Base-by-base conservation (phyloP, 2,797 vertebrate species). In the Picus viridis region DNA sequence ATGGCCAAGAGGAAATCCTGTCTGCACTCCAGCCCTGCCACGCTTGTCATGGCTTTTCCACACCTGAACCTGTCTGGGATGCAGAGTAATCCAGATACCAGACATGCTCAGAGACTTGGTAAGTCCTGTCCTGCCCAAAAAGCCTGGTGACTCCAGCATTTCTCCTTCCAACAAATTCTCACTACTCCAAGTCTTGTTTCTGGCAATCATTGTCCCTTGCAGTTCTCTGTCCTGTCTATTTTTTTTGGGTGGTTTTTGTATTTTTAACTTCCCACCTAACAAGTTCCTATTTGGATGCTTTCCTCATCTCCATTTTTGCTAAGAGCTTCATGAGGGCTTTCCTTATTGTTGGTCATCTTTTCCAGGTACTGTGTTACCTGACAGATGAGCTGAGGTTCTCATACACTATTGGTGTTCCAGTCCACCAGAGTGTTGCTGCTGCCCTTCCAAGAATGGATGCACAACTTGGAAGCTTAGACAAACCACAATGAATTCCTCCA, bases 21-120 rank as follows among this genome's bases (percentile, higher is more conserved):
- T 41, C 51, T 81, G 34, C 26, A 15, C 24, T 59, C 34, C 54
- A 61, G 39, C 16, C n/a, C 39, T 74, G 83, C 6, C 0, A 0
- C 22, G 8, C 27, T 62, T 9, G 1, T 63, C 29, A 1, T 5
- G 41, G 9, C 16, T 65, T 79, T 69, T 69, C 5, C 51, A 24
- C 41, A 6, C 58, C 23, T 22, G 16, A 19, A 72, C 41, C 23
- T 29, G 23, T 17, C 36, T 68, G 32, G 56, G 20, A 68, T 24
- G n/a, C 57, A 53, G 24, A 2, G 12, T 26, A 59, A 70, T n/a
- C 74, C 49, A 63, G 34, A 45, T 3, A 61, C 3, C 13, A 59
- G 32, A 32, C 19, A 14, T 1, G 7, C 18, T 69, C 16, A 68
- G 14, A 65, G 26, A 80, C 18, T 39, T 71, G 26, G 3, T 12